Conservation (phyloP, 2,888 invertebrate species). For the Cataglyphis altisquamis region DNA sequence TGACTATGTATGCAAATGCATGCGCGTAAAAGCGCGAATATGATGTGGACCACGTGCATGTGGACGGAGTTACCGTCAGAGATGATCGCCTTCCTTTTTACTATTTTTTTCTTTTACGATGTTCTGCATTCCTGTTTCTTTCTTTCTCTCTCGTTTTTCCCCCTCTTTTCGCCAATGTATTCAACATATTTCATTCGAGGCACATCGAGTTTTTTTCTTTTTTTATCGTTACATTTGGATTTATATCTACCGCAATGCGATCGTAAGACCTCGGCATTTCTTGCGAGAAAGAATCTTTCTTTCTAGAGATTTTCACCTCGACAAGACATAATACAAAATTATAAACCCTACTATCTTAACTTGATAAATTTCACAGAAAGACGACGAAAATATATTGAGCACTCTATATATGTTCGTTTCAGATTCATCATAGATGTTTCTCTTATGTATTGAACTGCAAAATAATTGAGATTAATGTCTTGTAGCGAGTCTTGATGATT, state of each 20-base stretch:
- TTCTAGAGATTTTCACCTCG: not conserved
- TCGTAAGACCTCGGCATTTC: slow-evolving; percentile 43
- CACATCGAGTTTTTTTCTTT: slow-evolving; percentile 42
- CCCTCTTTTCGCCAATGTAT: slow-evolving; percentile 14
- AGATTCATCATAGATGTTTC: not conserved
- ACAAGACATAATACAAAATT: slow-evolving; percentile 13
- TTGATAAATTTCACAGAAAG: not conserved
- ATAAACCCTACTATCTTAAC: not conserved
- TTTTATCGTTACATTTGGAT: slow-evolving; percentile 51
- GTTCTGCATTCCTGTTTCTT: not conserved
- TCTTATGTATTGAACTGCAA: not conserved
- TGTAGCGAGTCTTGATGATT: not conserved
- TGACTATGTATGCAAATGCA: slow-evolving; percentile 47
- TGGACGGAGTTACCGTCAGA: slow-evolving; percentile 44
- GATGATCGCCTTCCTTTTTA: slow-evolving; percentile 38
- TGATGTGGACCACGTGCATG: slow-evolving; percentile 57
- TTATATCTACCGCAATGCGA: slow-evolving; percentile 52
- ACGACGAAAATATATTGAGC: slow-evolving; percentile 6
- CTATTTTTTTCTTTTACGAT: slow-evolving; percentile 30
- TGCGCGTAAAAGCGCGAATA: slow-evolving; percentile 63
- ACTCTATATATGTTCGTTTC: not conserved
- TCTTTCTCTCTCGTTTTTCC: not conserved
- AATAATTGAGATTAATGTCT: slow-evolving; percentile 5
- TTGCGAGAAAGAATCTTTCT: slow-evolving; percentile 14
- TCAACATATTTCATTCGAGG: slow-evolving; percentile 1